A percentile compares a stretch with the other conserved stretches of the same genome.
These are phyloP conservation scores for Microcebus murinus DNA, from an alignment of 2,113 vertebrate species.

Conservation along the genomic window DNA sequence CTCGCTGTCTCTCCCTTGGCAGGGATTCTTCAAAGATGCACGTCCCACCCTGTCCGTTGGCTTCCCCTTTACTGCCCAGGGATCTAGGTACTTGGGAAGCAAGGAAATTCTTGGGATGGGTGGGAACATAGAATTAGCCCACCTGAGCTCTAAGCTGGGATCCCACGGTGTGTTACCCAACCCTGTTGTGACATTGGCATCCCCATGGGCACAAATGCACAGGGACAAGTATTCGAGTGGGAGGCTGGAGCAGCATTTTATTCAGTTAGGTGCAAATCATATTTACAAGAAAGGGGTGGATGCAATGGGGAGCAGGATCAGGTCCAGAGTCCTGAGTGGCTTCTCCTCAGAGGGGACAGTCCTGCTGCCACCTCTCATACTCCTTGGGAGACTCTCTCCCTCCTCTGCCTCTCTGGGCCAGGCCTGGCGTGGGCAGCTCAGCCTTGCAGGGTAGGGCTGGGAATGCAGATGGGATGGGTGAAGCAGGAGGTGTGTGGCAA, in stretches of 20 bases:
- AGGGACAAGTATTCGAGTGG: not conserved
- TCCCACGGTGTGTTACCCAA: not conserved
- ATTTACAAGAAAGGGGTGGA: conserved; percentile 11
- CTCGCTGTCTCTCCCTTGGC: not conserved
- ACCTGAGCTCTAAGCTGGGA: not conserved
- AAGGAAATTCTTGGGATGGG: not conserved
- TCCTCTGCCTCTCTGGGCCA: conserved; percentile 25
- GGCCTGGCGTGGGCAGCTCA: not conserved
- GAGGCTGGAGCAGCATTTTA: conserved; percentile 49
- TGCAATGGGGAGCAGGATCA: conserved; percentile 11
- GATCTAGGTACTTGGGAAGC: not conserved
- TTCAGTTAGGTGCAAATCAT: conserved; percentile 41
- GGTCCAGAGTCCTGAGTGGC: conserved; percentile 20
- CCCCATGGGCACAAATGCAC: not conserved
- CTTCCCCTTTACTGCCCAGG: not conserved
- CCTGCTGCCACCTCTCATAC: conserved; percentile 62
- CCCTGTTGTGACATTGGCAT: not conserved
- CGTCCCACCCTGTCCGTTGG: not conserved
- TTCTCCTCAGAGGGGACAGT: conserved; percentile 58
- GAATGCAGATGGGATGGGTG: not conserved
- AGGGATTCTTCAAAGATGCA: not conserved
- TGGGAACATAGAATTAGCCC: not conserved
- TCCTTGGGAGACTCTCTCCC: not conserved
- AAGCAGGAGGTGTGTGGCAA: conserved; percentile 38
- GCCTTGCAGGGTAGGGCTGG: not conserved